Evolutionary conservation across 2,113 vertebrate species (phyloP).

Genomic region (Pygoscelis antarcticus): DNA sequence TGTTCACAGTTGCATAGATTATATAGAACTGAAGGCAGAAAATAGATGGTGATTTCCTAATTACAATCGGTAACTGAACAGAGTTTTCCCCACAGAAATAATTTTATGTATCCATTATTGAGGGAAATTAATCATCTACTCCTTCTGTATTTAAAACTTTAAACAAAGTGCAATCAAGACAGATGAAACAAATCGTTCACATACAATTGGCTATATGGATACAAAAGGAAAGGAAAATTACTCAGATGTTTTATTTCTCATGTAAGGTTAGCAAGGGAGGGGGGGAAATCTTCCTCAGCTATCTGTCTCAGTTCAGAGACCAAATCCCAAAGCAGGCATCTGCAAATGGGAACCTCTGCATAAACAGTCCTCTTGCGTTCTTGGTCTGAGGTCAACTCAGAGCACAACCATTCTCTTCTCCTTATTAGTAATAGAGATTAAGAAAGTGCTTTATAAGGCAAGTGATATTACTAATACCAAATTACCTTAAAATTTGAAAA

Average conservation of each 20-base stretch:
- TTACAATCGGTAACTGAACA: background rate
- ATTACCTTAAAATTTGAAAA: background rate
- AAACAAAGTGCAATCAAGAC: background rate
- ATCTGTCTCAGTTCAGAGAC: background rate
- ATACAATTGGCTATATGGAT: background rate
- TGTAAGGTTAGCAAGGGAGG: background rate
- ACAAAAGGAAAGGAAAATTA: background rate
- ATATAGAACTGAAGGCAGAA: background rate
- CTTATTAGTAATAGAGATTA: background rate
- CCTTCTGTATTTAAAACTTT: background rate
- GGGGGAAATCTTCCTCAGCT: background rate
- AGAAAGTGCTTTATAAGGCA: background rate
- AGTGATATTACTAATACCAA: background rate
- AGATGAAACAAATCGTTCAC: background rate
- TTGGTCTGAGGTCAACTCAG: background rate
- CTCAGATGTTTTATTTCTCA: background rate
- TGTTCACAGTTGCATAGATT: background rate
- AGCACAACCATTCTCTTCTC: background rate
- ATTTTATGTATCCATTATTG: no score
- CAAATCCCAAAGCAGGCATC: background rate
- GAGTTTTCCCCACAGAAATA: background rate
- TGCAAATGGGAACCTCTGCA: background rate
- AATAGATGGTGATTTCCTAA: background rate
- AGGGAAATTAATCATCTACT: background rate
- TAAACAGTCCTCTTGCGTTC: background rate